These are phyloP conservation scores for Epinotia ramella DNA, from an alignment of 2,888 invertebrate species.

Conservation along the genomic window DNA sequence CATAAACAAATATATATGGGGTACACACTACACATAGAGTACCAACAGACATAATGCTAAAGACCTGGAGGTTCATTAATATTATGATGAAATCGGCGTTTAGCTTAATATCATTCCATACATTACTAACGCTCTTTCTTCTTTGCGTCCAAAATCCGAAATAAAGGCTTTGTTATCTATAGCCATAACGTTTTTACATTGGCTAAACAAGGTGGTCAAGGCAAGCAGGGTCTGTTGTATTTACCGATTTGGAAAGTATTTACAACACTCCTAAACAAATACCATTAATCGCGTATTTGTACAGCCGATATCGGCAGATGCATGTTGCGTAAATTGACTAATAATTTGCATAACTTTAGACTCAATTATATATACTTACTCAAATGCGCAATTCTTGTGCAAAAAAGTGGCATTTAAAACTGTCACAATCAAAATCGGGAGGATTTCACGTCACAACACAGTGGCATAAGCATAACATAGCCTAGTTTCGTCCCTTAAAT, in stretches of 20 bases:
- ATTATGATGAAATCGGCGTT: too few relatives aligned
- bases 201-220: constrained; percentile 38
- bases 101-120: not conserved
- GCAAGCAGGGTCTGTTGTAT: constrained; percentile 27
- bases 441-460: too few relatives aligned
- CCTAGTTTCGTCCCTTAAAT: too few relatives aligned
- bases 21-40: too few relatives aligned
- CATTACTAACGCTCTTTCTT: not conserved
- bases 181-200: constrained; percentile 2
- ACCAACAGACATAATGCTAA: too few relatives aligned
- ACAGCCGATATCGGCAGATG: constrained; percentile 20
- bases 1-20: too few relatives aligned
- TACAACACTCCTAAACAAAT: constrained; percentile 34
- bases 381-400: too few relatives aligned
- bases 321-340: constrained; percentile 7
- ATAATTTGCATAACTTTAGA: not conserved
- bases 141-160: not conserved
- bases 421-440: too few relatives aligned
- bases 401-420: not conserved
- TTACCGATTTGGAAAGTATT: constrained; percentile 27
- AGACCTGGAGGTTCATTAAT: too few relatives aligned
- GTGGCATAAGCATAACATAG: too few relatives aligned
- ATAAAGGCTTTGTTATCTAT: not conserved
- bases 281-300: constrained; percentile 35
- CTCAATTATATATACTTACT: not conserved